A percentile compares a stretch with the other conserved stretches of the same genome.
These are phyloP conservation scores for Caenorhabditis sulstoni DNA, from an alignment of 2,888 invertebrate genomes.

Conservation along the genomic window DNA sequence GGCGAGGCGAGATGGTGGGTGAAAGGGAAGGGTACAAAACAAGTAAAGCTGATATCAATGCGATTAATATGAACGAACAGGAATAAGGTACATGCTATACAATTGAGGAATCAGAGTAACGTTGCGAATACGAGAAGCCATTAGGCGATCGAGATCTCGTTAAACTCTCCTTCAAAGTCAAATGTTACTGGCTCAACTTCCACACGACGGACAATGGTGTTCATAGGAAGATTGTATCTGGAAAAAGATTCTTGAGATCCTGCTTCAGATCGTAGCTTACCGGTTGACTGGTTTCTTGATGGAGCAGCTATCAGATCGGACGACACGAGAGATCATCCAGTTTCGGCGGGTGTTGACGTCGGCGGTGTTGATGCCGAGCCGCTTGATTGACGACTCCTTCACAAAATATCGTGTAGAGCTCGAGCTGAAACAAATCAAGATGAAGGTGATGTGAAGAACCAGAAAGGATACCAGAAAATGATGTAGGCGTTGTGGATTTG, in stretches of 20 bases:
- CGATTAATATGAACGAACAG: too few relatives aligned
- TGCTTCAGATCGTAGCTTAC: too few relatives aligned
- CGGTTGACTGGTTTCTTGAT: conserved; percentile 77
- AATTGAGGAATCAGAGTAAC: too few relatives aligned
- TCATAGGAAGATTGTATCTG: conserved; percentile 77
- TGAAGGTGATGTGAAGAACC: neutral
- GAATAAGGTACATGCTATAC: too few relatives aligned
- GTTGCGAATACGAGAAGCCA: too few relatives aligned
- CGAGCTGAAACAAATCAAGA: conserved; percentile 50
- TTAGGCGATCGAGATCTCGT: conserved; percentile 16
- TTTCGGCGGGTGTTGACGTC: conserved; percentile 61
- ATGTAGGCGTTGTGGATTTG: conserved; percentile 73
- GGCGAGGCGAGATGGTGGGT: too few relatives aligned
- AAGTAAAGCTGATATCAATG: conserved; percentile 1
- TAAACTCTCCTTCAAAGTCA: conserved; percentile 47
- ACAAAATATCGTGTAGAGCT: conserved; percentile 73
- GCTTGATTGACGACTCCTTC: conserved; percentile 74
- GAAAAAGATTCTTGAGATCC: too few relatives aligned
- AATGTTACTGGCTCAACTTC: conserved; percentile 71
- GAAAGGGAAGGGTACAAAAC: neutral
- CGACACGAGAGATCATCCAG: conserved; percentile 74
- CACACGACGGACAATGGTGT: conserved; percentile 78
- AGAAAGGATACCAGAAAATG: conserved; percentile 71
- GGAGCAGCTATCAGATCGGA: conserved; percentile 75
- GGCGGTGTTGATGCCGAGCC: conserved; percentile 64